phyloP scores from a whole-genome alignment of 2,113 vertebrate species.

The Colossoma macropomum region DNA sequence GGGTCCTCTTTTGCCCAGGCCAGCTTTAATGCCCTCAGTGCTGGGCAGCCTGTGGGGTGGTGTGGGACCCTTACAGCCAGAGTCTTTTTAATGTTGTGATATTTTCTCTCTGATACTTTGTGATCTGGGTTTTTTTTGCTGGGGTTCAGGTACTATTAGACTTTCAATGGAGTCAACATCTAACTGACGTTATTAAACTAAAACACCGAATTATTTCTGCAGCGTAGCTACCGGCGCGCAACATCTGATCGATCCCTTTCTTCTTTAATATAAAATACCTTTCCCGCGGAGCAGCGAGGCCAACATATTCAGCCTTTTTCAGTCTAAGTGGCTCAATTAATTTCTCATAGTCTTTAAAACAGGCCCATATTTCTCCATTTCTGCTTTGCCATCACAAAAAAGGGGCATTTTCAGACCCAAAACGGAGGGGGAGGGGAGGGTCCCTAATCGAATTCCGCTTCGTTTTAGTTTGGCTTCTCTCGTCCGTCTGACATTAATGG shows the following conservation, averaged over 20 bases:
- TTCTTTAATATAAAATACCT: neutral
- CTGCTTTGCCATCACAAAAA: constrained; percentile 52
- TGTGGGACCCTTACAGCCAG: no score
- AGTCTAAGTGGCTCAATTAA: constrained; percentile 33
- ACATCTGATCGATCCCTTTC: neutral
- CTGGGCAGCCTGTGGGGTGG: no score
- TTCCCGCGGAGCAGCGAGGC: neutral
- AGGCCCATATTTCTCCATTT: constrained; percentile 39
- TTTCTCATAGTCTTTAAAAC: constrained; percentile 39
- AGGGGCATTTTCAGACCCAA: constrained; percentile 40
- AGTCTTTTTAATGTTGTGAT: no score
- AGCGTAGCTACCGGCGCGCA: neutral
- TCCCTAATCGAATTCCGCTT: constrained; percentile 57
- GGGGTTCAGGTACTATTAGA: no score
- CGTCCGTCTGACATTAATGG: constrained; percentile 56
- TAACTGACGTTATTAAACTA: neutral
- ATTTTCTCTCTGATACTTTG: no score
- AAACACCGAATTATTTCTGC: neutral
- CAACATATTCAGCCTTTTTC: constrained; percentile 14
- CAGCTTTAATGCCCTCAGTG: no score
- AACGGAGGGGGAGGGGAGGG: neutral
- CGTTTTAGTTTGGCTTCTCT: constrained; percentile 43
- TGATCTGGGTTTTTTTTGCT: no score
- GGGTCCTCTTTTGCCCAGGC: no score
- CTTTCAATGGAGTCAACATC: no score